Evolutionary conservation across 2,888 invertebrate species (phyloP), one percentile per base, ranked within the genome.

Genomic region (Sphinx pinastri): DNA sequence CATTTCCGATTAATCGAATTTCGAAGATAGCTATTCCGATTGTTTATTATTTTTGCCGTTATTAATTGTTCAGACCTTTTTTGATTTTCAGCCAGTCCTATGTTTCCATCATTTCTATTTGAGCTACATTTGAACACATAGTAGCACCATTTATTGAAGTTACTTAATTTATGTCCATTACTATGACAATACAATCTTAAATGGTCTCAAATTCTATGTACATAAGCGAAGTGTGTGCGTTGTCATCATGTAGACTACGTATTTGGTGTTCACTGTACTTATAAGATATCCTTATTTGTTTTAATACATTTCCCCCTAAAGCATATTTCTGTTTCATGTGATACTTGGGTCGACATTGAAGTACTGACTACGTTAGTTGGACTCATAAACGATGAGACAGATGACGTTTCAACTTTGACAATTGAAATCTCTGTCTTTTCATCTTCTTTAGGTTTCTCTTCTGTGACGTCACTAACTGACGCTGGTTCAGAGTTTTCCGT

Each of bases 281-380:
- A 92, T 87, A 89, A 84, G 69, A 89, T 76, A 77, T 91, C 85
- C 79, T 91, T 94, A 74, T 80, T 93, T 52, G 95, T 95, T 91
- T 97, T 97, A 74, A 98, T 95, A 87, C 98, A 98, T 82, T 96
- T 96, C 14, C 98, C 98, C 84, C 97, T 95, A 87, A 97, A 98
- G 84, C 98, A 98, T 74, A 98, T 98, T 91, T 98, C 98, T 52
- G 98, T 98, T 95, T 98, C 97, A 77, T 97, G 96, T 14, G 97
- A 97, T 59, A 97, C 94, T 87, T 97, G 97, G 25, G 97, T 97
- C 3, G 97, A 97, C 81, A 96, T 97, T 2, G 97, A 97, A 0
- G 97, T 98, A 76, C 96, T 95, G 11, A 97, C 87, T 8, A 95
- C 89, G 72, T 94, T 93, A 13, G 93, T 89, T 75, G 95, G 90